A percentile compares a stretch with the other conserved stretches of the same genome.
Evolutionary conservation across 2,797 vertebrate species (phyloP).

Genomic region (Lepus oiostolus): DNA sequence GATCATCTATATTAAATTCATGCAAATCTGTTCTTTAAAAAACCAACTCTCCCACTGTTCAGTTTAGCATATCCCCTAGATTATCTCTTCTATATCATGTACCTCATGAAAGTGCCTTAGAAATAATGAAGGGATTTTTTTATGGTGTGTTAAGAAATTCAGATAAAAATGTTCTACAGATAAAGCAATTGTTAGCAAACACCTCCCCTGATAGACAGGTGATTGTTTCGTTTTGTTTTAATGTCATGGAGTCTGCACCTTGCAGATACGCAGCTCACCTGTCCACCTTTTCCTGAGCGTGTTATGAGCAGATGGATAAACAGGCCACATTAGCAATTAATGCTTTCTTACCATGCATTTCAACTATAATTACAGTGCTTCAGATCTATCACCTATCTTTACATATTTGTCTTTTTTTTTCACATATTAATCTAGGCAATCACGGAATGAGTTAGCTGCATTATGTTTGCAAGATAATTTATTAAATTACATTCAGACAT

Average conservation of each 20-base stretch:
- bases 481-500: conserved; percentile 67
- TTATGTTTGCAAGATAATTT: conserved; percentile 76
- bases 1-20: conserved; percentile 73
- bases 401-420: background rate
- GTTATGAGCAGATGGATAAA: conserved; percentile 68
- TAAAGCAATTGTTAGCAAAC: conserved; percentile 64
- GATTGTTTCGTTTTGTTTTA: conserved; percentile 46
- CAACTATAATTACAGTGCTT: conserved; percentile 14
- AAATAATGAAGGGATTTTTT: conserved; percentile 69
- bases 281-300: conserved; percentile 35
- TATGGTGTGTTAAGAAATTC: conserved; percentile 71
- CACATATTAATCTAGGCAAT: conserved; percentile 45
- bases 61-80: conserved; percentile 67
- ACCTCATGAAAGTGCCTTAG: conserved; percentile 66
- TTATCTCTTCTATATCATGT: conserved; percentile 58
- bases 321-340: conserved; percentile 68
- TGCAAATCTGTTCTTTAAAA: conserved; percentile 71
- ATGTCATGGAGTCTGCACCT: conserved; percentile 63
- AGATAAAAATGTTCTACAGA: conserved; percentile 61
- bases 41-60: conserved; percentile 68
- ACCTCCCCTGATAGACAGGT: conserved; percentile 53
- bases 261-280: conserved; percentile 79
- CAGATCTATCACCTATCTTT: conserved; percentile 14
- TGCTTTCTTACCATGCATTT: conserved; percentile 34
- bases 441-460: conserved; percentile 77